These are phyloP conservation scores for Heliconius hewitsoni DNA, from an alignment of 1,140 invertebrate species.

Conservation along the genomic window DNA sequence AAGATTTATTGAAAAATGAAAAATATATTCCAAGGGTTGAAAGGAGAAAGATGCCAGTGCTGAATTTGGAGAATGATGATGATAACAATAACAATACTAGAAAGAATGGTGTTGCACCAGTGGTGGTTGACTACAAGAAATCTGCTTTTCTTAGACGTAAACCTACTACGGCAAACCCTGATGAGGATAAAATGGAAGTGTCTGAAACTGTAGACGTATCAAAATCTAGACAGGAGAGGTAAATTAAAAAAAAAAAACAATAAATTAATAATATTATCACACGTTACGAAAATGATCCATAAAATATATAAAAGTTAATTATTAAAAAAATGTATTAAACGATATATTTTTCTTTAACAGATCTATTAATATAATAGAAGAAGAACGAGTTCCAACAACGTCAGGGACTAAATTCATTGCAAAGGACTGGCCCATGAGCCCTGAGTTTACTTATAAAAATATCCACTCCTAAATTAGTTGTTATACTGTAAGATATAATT, in stretches of 20 bases:
- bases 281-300: too few species aligned
- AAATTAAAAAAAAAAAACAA: neutral
- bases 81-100: neutral
- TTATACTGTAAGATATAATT: neutral
- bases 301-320: neutral
- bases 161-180: neutral
- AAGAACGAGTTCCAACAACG: neutral
- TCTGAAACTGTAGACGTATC: neutral
- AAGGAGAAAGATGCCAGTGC: neutral
- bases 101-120: neutral
- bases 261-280: too few species aligned
- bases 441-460: neutral
- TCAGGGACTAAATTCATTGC: neutral
- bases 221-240: constrained; percentile 2
- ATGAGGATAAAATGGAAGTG: neutral
- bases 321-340: neutral
- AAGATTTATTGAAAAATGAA: constrained; percentile 1
- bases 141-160: constrained; percentile 4
- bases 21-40: neutral
- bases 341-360: neutral
- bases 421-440: neutral
- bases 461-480: neutral
- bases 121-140: neutral
- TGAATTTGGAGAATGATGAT: neutral
- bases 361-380: neutral